A percentile compares a stretch with the other conserved stretches of the same genome.
Evolutionary conservation across 2,797 vertebrate species (phyloP).

Genomic region (Capromys pilorides): DNA sequence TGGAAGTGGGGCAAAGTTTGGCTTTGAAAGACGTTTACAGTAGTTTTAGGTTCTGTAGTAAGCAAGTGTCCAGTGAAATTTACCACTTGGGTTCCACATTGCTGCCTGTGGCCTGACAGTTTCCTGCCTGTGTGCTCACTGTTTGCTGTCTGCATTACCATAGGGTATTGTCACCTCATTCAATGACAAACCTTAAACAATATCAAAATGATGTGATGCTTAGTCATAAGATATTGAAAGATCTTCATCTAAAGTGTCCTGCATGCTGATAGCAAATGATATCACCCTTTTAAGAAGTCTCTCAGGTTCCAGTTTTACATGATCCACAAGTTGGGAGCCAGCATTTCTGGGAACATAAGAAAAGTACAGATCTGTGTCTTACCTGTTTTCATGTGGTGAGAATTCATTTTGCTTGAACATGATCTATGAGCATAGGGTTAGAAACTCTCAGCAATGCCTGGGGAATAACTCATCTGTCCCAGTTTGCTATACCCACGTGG

Average conservation of each 20-base stretch:
- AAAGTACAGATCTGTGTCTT: neutral
- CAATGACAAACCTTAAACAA: neutral
- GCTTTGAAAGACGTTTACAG: conserved; percentile 61
- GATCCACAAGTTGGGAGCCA: neutral
- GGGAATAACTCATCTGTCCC: neutral
- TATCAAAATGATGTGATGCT: neutral
- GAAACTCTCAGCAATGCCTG: no score
- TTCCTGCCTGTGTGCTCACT: neutral
- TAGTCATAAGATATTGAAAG: neutral
- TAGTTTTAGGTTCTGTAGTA: conserved; percentile 63
- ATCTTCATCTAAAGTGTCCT: neutral
- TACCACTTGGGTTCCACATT: conserved; percentile 20
- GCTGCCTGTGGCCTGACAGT: neutral
- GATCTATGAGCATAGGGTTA: neutral
- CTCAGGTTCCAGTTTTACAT: neutral
- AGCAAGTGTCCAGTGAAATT: conserved; percentile 68
- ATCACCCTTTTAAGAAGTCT: conserved; percentile 1
- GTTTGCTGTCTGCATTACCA: neutral
- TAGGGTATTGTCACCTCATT: neutral
- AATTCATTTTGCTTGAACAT: conserved; percentile 5
- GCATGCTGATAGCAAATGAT: neutral
- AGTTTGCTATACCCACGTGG: neutral
- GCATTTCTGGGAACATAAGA: conserved; percentile 31
- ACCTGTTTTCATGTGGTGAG: neutral
- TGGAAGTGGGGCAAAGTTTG: conserved; percentile 40